Evolutionary conservation across 2,113 vertebrate species (phyloP).

Genomic region (Coptodon bakossiorum): DNA sequence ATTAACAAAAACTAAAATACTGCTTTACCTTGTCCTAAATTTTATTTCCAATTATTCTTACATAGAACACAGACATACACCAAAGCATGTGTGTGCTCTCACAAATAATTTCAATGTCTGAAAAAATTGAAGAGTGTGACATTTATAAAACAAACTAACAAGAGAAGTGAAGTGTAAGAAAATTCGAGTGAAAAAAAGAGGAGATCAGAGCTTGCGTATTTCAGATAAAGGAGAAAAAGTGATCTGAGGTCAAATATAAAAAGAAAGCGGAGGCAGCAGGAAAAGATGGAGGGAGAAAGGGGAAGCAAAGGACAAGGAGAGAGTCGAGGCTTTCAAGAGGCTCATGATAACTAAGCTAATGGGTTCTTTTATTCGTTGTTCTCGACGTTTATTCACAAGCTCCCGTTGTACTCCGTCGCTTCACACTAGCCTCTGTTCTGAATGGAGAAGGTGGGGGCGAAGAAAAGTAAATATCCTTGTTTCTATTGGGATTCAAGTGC

Average conservation of each 20-base stretch:
- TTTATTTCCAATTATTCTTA: neutral
- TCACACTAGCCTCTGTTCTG: conserved; percentile 13
- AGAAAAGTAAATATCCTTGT: neutral
- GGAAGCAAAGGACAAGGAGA: neutral
- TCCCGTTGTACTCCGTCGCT: conserved; percentile 25
- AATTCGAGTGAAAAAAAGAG: neutral
- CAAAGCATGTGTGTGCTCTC: neutral
- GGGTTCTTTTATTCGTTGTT: conserved; percentile 20
- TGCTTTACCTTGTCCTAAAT: neutral
- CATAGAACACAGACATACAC: neutral
- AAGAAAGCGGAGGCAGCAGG: neutral
- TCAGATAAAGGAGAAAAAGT: neutral
- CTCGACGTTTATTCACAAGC: conserved; percentile 24
- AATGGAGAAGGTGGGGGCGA: neutral
- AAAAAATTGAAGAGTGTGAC: neutral
- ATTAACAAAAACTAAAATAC: neutral
- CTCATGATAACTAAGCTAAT: conserved; percentile 37
- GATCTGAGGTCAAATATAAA: neutral
- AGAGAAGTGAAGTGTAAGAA: neutral
- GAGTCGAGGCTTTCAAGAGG: conserved; percentile 19
- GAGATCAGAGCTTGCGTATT: neutral
- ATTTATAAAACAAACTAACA: neutral
- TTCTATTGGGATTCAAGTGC: neutral
- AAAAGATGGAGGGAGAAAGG: neutral
- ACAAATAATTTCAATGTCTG: neutral